Base-by-base conservation (phyloP, 2,888 invertebrate genomes). In the Harpagoxenus sublaevis region DNA sequence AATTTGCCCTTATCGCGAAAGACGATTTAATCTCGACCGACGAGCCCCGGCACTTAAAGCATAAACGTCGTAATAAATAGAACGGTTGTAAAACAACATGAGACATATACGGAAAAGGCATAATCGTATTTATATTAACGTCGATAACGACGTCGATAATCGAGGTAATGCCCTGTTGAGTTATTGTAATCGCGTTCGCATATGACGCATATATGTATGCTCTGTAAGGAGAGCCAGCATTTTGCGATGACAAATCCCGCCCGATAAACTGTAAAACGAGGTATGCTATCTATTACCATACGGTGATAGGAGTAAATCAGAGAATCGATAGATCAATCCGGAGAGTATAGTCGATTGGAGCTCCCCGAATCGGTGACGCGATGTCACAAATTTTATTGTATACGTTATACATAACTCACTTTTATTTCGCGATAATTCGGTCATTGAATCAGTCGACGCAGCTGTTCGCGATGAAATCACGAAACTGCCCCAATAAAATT, bases 341-440 rank as follows among this genome's bases (percentile, higher is more conserved):
- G 42, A 53, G 4, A 70, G 5, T 4, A 31, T 5, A n/a, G 57
- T 31, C n/a, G 31, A 78, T 68, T 55, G 35, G 6, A 35, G 35
- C 35, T 35, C 6, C 35, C 35, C 35, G 35, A 63, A 23, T 77
- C 28, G 51, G 18, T 39, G 48, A 45, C 18, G 31, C 31, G 31
- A 70, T 70, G 15, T 53, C 31, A 28, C 42, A 48, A 55, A 45
- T 60, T 48, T 74, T 55, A 51, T n/a, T 75, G 48, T 35, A 23
- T 42, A 12, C 42, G 12, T n/a, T n/a, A n/a, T 42, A 28, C 35
- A 66, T 45, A 35, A 31, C 42, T 70, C 45, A 31, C 45, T 42
- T 66, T 66, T 66, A 68, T 57, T 78, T 70, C 45, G 6, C 45
- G 57, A 78, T 78, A 70, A 78, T 70, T 31, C 18, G 28, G 4